Base-by-base conservation (phyloP, 2,797 vertebrate genomes). In the Prunella strophiata region DNA sequence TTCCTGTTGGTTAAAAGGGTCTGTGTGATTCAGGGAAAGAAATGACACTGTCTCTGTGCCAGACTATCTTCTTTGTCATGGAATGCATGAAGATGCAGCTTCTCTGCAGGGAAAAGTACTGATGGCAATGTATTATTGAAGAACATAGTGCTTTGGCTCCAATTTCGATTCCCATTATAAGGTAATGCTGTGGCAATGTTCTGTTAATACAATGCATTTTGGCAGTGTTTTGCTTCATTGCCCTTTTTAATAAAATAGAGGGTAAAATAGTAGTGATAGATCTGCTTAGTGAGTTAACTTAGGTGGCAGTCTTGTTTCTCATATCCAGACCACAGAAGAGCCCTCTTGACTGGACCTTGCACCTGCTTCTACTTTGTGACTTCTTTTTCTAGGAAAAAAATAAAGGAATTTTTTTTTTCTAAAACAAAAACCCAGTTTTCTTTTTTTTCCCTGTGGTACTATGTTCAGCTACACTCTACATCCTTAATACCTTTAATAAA, bases 101-200 rank as follows among this genome's bases (percentile, higher is more conserved):
- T 79, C 55, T 96, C 90, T 79, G 42, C 72, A 88, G 72, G 78
- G 75, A 85, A 65, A 89, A 77, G 40, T 54, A 83, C 32, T 67
- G 61, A 74, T 92, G 61, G 72, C 27, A 61, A 88, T 89, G 63
- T 30, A 62, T 92, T 92, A 94, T 79, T 92, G 74, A 94, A 93
- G 85, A 79, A 17, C 78, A 30, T 27, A 74, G 63, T 67, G 52
- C 21, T 85, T 86, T 91, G 87, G 87, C 87, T 95, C 68, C 63
- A 50, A 61, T 88, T 72, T 73, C 0, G 0, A 52, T 63, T 91
- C 45, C 57, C 61, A 61, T 94, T 92, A 61, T 38, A 93, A 89
- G n/a, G 52, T 65, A 91, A 73, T 43, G 47, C 47, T 81, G 62
- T 79, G 62, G 75, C 54, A 92, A 36, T 68, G 11, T 91, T 92